phyloP scores from a whole-genome alignment of 2,797 vertebrate species.

The Dicrostonyx torquatus region DNA sequence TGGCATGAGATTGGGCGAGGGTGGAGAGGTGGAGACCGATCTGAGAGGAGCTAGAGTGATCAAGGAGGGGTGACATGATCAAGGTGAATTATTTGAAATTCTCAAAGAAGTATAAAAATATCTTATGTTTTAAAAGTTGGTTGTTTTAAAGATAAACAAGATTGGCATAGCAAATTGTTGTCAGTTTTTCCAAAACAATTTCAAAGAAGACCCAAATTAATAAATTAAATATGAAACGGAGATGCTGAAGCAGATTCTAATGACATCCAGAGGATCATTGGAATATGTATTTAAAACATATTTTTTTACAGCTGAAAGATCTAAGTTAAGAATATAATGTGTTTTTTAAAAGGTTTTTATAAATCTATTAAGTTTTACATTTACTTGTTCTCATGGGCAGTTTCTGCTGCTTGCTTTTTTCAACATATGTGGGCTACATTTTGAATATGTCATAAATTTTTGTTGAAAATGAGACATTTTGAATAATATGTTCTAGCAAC shows the following conservation, averaged over 20 bases:
- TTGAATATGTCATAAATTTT: constrained; percentile 33
- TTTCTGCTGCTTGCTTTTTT: constrained; percentile 4
- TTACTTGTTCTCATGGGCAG: not conserved
- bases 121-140: not conserved
- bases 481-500: constrained; percentile 15
- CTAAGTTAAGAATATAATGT: not conserved
- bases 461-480: constrained; percentile 44
- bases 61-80: not conserved
- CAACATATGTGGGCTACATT: not conserved
- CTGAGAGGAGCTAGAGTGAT: no score
- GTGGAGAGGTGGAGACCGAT: not conserved
- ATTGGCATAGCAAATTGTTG: not conserved
- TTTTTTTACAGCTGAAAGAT: not conserved
- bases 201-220: not conserved
- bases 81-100: not conserved
- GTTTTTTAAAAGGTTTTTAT: not conserved
- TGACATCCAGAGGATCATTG: not conserved
- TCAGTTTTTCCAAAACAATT: not conserved
- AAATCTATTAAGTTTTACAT: not conserved
- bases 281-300: not conserved
- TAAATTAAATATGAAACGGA: not conserved
- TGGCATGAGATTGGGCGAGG: not conserved
- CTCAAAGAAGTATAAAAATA: not conserved
- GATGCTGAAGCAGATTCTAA: not conserved
- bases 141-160: not conserved